Evolutionary conservation across 2,797 vertebrate species (phyloP), one percentile per base, ranked within the genome.

Genomic region (Enteromius viviparus): DNA sequence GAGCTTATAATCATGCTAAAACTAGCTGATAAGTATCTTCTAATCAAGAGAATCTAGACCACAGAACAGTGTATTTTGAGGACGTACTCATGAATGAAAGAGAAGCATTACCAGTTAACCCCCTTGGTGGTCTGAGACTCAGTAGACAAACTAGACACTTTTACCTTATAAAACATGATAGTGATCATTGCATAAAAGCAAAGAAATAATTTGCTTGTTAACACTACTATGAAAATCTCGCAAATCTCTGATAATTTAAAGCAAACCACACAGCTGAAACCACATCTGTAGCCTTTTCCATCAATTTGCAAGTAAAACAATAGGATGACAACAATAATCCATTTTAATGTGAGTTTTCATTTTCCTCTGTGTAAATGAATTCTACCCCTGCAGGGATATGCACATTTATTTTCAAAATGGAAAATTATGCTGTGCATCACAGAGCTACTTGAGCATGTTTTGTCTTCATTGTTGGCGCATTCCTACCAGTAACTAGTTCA

Each of bases 1-100:
- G 55, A 82, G 72, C 72, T 76, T 81, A 65, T 85, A 87, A 74
- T 82, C 78, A 84, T 15, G 34, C 51, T 58, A 53, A 80, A 85
- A 66, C 80, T 65, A 37, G 60, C 83, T 26, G 29, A 58, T 62
- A 65, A 40, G 26, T 19, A 23, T 80, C 72, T 74, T 75, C 53
- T 86, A 68, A 84, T 86, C 76, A 74, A 40, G 65, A 76, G 42
- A 71, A 70, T 68, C 62, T 55, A 49, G 66, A 80, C 47, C 76
- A 71, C 26, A 71, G 53, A 76, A 76, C 14, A 6, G 40, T 29
- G 42, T 45, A 79, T 77, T 68, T 45, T 51, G 45, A 74, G 45
- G 21, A 81, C 15, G 2, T n/a, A 81, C 21, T 26, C 55, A 51
- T 74, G 74, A 64, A 64, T 62, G 53, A 72, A 64, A 74, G 42